Evolutionary conservation across 2,113 vertebrate genomes (phyloP).

Genomic region (Gopherus evgoodei): DNA sequence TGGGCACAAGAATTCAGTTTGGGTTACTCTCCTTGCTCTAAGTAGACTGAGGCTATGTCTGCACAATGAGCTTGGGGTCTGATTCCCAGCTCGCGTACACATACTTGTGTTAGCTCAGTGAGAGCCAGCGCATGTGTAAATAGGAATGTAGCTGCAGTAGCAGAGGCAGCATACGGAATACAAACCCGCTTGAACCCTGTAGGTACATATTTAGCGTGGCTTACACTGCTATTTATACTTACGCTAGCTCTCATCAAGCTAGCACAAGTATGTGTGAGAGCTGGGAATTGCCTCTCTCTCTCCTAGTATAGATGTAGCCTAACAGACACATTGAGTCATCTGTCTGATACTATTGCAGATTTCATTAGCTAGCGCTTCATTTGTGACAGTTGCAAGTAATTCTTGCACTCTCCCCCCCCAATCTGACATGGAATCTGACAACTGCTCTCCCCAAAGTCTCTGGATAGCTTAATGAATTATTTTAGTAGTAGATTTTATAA

Average conservation of each 20-base stretch:
- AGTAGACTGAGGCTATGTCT: not conserved
- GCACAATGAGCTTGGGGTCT: not conserved
- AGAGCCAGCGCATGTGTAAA: not conserved
- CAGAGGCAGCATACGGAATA: not conserved
- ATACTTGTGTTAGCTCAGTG: not conserved
- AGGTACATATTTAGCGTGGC: not conserved
- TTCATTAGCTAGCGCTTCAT: slow-evolving; percentile 37
- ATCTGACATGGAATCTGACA: slow-evolving; percentile 13
- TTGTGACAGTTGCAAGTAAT: slow-evolving; percentile 55
- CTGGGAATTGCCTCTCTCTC: not conserved
- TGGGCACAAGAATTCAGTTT: slow-evolving; percentile 46
- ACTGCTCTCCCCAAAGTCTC: slow-evolving; percentile 33
- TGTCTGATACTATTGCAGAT: slow-evolving; percentile 61
- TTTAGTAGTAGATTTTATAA: slow-evolving; percentile 31
- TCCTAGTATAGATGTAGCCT: not conserved
- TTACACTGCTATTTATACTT: not conserved
- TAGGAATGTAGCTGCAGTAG: not conserved
- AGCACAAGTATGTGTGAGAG: not conserved
- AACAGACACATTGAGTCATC: slow-evolving; percentile 65
- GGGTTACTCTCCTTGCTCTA: slow-evolving; percentile 53
- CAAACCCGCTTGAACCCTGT: not conserved
- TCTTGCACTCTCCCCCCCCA: slow-evolving; percentile 40
- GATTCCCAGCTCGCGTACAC: not conserved
- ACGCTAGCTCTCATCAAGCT: not conserved
- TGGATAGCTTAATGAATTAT: slow-evolving; percentile 33